phyloP scores from a whole-genome alignment of 2,797 vertebrate species.

The Pangasius djambal region DNA sequence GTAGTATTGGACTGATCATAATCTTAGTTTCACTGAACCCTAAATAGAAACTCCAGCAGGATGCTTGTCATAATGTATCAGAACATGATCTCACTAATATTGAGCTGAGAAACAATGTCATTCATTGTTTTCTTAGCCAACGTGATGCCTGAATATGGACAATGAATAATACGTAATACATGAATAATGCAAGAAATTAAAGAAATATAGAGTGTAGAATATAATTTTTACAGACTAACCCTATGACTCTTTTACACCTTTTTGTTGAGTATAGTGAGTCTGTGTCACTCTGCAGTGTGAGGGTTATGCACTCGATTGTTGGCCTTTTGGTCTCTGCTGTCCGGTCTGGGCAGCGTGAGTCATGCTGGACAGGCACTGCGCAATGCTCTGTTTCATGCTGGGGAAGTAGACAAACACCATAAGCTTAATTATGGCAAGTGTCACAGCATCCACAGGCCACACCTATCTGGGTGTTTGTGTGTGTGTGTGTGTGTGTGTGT shows the following conservation, averaged over 20 bases:
- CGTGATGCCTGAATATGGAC: neutral
- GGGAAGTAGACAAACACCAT: constrained; percentile 72
- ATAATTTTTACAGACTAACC: neutral
- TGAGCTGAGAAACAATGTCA: neutral
- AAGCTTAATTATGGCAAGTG: constrained; percentile 72
- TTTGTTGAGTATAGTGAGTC: constrained; percentile 60
- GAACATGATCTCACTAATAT: constrained; percentile 1
- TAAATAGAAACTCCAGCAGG: constrained; percentile 18
- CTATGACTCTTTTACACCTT: constrained; percentile 56
- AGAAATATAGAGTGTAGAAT: neutral
- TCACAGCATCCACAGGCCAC: constrained; percentile 64
- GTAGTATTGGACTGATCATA: constrained; percentile 12
- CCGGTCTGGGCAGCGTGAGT: constrained; percentile 71
- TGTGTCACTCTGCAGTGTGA: constrained; percentile 51
- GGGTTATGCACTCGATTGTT: constrained; percentile 55
- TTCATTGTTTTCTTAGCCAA: neutral
- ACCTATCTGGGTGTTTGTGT: constrained; percentile 45
- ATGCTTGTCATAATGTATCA: neutral
- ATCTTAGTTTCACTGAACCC: constrained; percentile 37
- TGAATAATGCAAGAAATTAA: neutral
- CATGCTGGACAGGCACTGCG: constrained; percentile 66
- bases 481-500: constrained; percentile 21
- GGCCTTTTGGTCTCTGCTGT: constrained; percentile 56
- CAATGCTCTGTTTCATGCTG: constrained; percentile 64
- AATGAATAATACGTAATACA: neutral